Percentiles rank a stretch among this genome's conserved stretches.
Evolutionary conservation across 1,140 invertebrate genomes (phyloP).

Genomic region (Gryllus bimaculatus): DNA sequence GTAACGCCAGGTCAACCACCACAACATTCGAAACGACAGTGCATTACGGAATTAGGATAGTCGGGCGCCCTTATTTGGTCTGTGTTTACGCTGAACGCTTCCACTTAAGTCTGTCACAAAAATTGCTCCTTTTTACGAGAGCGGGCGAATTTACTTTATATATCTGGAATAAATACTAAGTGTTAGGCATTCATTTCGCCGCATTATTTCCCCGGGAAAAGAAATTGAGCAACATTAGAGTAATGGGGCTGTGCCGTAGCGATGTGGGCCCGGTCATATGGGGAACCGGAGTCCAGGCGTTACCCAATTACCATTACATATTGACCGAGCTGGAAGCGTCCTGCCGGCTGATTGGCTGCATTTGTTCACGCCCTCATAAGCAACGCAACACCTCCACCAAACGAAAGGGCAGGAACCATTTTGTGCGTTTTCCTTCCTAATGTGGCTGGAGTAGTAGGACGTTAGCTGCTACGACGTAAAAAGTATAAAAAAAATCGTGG

Average conservation of each 20-base stretch:
- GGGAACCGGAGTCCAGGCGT: background rate
- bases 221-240: background rate
- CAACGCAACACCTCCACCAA: background rate
- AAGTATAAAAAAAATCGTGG: too few relatives aligned
- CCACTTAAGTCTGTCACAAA: background rate
- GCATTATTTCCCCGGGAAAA: background rate
- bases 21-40: background rate
- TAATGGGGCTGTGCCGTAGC: background rate
- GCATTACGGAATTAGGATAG: background rate
- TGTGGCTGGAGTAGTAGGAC: background rate
- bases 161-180: background rate
- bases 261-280: too few relatives aligned
- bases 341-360: background rate
- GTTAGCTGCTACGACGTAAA: too few relatives aligned
- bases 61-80: background rate
- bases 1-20: background rate
- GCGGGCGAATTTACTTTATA: background rate
- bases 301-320: background rate
- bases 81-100: background rate
- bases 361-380: background rate
- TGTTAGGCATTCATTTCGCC: background rate
- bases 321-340: background rate
- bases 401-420: too few relatives aligned
- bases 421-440: background rate
- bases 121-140: background rate